phyloP scores from a whole-genome alignment of 2,888 invertebrate species.

The Lottia scabra region DNA sequence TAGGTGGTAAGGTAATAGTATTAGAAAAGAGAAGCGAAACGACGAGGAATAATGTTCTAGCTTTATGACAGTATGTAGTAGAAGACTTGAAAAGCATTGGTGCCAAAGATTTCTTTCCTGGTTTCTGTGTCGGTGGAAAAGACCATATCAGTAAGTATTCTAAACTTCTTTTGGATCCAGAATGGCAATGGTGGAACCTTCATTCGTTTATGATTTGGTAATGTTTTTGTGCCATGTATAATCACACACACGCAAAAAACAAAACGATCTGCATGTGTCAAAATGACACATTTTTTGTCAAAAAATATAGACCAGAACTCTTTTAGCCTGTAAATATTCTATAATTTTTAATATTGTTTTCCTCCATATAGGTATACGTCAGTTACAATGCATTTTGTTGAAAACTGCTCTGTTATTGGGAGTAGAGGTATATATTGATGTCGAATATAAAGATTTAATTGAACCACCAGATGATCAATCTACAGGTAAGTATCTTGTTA shows the following conservation, averaged over 20 bases:
- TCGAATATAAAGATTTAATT: conserved; percentile 83
- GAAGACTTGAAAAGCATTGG: conserved; percentile 92
- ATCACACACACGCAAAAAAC: too few species aligned
- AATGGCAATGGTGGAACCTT: too few species aligned
- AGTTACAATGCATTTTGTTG: conserved; percentile 93
- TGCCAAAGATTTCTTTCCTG: conserved; percentile 99
- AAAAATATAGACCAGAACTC: too few species aligned
- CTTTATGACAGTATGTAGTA: conserved; percentile 98
- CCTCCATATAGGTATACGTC: conserved; percentile 79
- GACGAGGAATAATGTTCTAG: conserved; percentile 89
- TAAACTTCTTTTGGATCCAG: too few species aligned
- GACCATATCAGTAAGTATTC: conserved; percentile 91
- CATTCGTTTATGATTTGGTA: too few species aligned
- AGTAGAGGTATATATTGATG: conserved; percentile 93
- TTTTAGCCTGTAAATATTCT: too few species aligned
- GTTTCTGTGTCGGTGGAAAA: conserved; percentile 97
- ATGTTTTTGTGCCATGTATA: too few species aligned
- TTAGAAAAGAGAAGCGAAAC: conserved; percentile 88
- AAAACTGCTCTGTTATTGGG: conserved; percentile 95
- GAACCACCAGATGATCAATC: conserved; percentile 79
- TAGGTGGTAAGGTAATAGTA: conserved; percentile 94
- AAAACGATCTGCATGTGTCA: too few species aligned
- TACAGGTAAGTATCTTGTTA: conserved; percentile 20
- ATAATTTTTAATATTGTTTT: not conserved
- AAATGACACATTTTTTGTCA: too few species aligned